Percentiles rank a stretch among this genome's conserved stretches.
These are phyloP conservation scores for Cataglyphis livida DNA, from an alignment of 2,888 invertebrate genomes.

Conservation along the genomic window DNA sequence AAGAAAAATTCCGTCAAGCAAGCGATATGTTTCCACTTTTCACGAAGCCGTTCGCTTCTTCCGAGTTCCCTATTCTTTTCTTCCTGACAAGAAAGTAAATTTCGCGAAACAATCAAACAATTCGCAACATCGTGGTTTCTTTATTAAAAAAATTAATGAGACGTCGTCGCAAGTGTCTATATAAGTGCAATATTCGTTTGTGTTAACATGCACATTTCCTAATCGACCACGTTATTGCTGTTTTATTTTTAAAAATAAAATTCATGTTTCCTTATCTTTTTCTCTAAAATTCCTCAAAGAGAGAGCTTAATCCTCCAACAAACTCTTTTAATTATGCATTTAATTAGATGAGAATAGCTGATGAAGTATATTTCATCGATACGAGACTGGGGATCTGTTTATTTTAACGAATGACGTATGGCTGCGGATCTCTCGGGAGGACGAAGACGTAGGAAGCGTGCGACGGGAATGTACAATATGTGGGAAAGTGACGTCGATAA, in stretches of 20 bases:
- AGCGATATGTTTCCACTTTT: slow-evolving; percentile 7
- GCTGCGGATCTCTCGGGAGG: neutral
- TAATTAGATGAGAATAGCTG: neutral
- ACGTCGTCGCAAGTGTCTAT: neutral
- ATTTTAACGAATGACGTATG: neutral
- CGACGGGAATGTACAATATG: neutral
- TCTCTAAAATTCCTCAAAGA: neutral
- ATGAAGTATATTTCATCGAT: neutral
- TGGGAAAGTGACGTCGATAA: slow-evolving; percentile 49
- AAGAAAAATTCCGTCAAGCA: slow-evolving; percentile 23
- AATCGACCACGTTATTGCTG: neutral
- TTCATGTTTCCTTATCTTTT: neutral
- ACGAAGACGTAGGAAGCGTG: slow-evolving; percentile 2
- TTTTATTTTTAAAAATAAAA: neutral
- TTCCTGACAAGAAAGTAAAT: neutral
- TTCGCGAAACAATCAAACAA: neutral
- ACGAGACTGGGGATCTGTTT: neutral
- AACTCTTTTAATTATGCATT: neutral
- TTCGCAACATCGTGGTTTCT: neutral
- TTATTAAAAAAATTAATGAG: neutral
- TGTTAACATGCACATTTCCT: neutral
- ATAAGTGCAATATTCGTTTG: neutral
- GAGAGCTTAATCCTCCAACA: neutral
- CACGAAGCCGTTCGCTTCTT: neutral
- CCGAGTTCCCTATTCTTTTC: slow-evolving; percentile 2